Conservation (phyloP, 2,888 invertebrate species). For the Drosophila glabriapex region DNA sequence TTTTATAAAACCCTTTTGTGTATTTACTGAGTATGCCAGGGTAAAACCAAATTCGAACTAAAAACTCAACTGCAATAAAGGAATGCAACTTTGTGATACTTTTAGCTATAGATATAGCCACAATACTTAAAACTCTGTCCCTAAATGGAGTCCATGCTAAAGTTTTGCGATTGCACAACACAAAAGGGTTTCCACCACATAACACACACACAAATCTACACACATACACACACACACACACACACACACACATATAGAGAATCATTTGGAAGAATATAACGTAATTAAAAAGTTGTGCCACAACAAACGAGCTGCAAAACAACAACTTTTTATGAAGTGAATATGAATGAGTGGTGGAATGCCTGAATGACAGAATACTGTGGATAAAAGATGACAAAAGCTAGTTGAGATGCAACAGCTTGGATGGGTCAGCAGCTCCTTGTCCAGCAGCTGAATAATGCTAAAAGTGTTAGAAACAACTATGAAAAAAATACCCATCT, state of each 20-base stretch:
- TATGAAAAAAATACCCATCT: background rate
- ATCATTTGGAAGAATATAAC: conserved; percentile 56
- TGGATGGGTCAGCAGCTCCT: background rate
- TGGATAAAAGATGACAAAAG: background rate
- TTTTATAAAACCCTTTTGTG: conserved; percentile 2
- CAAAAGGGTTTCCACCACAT: conserved; percentile 11
- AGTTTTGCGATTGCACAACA: conserved; percentile 40
- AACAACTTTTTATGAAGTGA: conserved; percentile 28
- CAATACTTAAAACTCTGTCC: conserved; percentile 32
- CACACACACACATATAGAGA: conserved; percentile 12
- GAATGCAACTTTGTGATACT: conserved; percentile 62
- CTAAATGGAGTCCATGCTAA: conserved; percentile 36
- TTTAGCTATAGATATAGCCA: conserved; percentile 32
- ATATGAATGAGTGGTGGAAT: conserved; percentile 8
- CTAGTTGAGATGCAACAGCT: conserved; percentile 49
- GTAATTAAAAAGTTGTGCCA: conserved; percentile 71
- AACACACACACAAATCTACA: background rate
- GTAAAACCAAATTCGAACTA: conserved; percentile 37
- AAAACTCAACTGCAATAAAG: conserved; percentile 51
- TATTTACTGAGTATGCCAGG: conserved; percentile 1
- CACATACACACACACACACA: conserved; percentile 10
- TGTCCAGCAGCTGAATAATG: background rate
- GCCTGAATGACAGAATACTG: background rate
- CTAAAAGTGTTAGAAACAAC: background rate
- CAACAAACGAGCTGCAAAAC: conserved; percentile 24